Base-by-base conservation (phyloP, 2,888 invertebrate species). In the Melanophora roralis region DNA sequence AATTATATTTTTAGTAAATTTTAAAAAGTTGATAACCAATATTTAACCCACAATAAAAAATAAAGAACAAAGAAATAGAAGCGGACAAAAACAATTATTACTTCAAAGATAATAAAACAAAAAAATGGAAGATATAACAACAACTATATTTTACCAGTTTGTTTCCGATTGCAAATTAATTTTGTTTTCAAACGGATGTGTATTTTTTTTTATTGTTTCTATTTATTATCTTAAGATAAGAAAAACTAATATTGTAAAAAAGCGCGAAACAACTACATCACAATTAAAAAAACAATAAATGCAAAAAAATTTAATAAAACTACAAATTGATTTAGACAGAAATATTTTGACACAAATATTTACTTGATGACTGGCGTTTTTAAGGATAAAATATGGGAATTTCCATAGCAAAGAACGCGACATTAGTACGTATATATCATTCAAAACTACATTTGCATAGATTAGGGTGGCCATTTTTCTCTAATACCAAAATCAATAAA, bases 141-240 rank as follows among this genome's bases (percentile, higher is more conserved):
- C n/a, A 38, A 60, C 19, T 38, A 36, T 32, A 27, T 69, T 38
- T 23, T 7, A 16, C 23, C 27, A n/a, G 11, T 27, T 23, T 23
- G 38, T 27, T 38, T 62, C n/a, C 19, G 38, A 14, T 23, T 72
- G 53, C 38, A 38, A 57, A 36, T 16, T 65, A 65, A 49, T 51
- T n/a, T 51, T 67, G 40, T 67, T 34, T 51, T 49, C 21, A 2
- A 65, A 38, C 74, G 67, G 74, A 74, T 74, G 74, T 73, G 32
- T 65, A 57, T 47, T 23, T n/a, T 51, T 0, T 49, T 47, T 64
- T 51, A 3, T 65, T 51, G 6, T 51, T 65, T 16, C 1, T 21
- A 19, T 12, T 38, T 69, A 21, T 71, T 71, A 65, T 76, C 64
- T 57, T 9, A 71, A 77, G 59, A 77, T 68, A 68, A 43, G 12